Base-by-base conservation (phyloP, 2,888 invertebrate genomes). In the Phaedon cochleariae region DNA sequence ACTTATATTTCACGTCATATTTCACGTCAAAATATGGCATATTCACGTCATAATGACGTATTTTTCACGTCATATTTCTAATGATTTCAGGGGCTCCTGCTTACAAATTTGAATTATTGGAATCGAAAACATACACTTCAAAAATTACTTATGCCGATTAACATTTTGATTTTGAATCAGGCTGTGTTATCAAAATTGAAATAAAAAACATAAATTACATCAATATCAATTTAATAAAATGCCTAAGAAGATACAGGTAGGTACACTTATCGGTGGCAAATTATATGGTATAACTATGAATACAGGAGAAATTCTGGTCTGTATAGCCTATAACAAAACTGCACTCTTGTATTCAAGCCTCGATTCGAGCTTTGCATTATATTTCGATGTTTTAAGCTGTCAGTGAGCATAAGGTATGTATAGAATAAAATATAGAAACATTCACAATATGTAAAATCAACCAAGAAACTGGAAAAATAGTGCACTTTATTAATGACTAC, bases 11-110 rank as follows among this genome's bases (percentile, higher is more conserved):
- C 17, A 26, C 10, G 10, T 17, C 18, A n/a, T n/a, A n/a, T n/a
- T n/a, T n/a, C n/a, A n/a, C 20, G 9, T 46, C 17, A 9, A 46
- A 15, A 17, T 46, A 9, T 46, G 29, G 46, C n/a, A n/a, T n/a
- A n/a, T n/a, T n/a, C 15, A 54, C 22, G 37, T 29, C 53, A 53
- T 20, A 31, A 15, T 53, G 34, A 53, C 31, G 31, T 34, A 31
- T 34, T 26, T 15, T 12, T 51, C 17, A 26, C 20, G 0, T 49
- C 20, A 17, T 10, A 18, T 6, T 49, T 49, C 20, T 4, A 21
- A 49, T n/a, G n/a, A n/a, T n/a, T 29, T 29, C 51, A 21, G 9
- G 41, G 41, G 41, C 41, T 10, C 41, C 17, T 41, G 41, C 41
- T 41, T 4, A 15, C 12, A 29, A 29, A 29, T 29, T 52, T n/a